A percentile compares a stretch with the other conserved stretches of the same genome.
Conservation (phyloP, 1,140 invertebrate species). For the Trinorchestia longiramus region DNA sequence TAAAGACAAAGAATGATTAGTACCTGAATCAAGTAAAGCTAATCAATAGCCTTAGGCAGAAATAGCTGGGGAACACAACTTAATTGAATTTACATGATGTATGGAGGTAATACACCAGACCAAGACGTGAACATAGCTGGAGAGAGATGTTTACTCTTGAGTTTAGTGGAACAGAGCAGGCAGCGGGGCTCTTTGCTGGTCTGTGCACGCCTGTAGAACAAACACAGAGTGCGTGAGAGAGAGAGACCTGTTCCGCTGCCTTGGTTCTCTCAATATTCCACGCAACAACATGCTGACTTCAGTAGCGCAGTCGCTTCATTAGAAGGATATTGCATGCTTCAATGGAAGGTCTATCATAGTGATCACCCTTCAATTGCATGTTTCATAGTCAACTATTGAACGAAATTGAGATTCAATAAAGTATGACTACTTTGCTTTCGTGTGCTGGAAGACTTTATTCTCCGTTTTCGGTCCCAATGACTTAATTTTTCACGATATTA, state of each 20-base stretch:
- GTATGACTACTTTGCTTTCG: background rate
- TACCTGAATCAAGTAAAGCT: background rate
- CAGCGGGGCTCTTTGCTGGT: constrained; percentile 2
- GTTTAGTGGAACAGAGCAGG: background rate
- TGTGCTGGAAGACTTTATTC: background rate
- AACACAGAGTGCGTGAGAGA: constrained; percentile 9
- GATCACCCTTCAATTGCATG: background rate
- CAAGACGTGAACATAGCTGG: background rate
- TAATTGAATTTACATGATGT: constrained; percentile 2
- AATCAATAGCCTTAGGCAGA: background rate
- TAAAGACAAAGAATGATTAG: background rate
- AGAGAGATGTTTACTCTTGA: constrained; percentile 13
- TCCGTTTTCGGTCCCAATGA: background rate
- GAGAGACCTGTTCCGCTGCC: background rate
- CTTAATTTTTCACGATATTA: background rate
- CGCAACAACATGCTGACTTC: background rate
- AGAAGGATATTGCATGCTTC: background rate
- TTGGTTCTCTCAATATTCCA: constrained; percentile 15
- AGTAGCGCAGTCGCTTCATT: background rate
- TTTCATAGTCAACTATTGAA: background rate
- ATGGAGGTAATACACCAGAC: background rate
- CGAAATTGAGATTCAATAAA: background rate
- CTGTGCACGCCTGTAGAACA: constrained; percentile 34
- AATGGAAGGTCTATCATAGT: background rate
- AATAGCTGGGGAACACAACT: background rate